Conservation (phyloP, 2,888 invertebrate species). For the Calephelis perditalis region DNA sequence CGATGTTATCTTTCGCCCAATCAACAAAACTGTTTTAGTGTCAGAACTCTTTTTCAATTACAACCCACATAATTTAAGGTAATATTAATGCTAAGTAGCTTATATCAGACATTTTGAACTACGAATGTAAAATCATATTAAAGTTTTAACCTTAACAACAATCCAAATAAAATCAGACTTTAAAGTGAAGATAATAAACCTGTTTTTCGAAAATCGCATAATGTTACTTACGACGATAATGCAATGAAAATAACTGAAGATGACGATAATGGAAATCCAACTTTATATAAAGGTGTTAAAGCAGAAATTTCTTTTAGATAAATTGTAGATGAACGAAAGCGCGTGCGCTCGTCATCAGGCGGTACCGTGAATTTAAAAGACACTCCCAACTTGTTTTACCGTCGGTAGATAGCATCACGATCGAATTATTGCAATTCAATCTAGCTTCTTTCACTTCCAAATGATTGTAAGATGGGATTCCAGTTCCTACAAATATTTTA, state of each 20-base stretch:
- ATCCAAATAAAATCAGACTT: background rate
- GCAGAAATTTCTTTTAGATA: constrained; percentile 14
- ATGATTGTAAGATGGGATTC: background rate
- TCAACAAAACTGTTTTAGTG: constrained; percentile 7
- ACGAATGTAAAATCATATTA: background rate
- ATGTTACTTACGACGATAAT: background rate
- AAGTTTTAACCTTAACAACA: background rate
- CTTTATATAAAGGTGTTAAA: constrained; percentile 14
- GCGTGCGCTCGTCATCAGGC: constrained; percentile 25
- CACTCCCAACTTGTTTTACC: constrained; percentile 27
- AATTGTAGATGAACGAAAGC: constrained; percentile 14
- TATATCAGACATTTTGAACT: background rate
- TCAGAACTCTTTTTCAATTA: constrained; percentile 7
- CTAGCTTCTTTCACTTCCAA: constrained; percentile 8
- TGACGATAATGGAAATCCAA: background rate
- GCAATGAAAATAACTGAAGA: background rate
- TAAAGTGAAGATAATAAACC: background rate
- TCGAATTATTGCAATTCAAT: constrained; percentile 30
- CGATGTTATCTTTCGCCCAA: background rate
- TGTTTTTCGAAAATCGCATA: background rate
- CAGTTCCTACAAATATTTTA: too few species aligned
- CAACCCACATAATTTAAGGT: background rate
- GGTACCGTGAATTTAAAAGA: constrained; percentile 30
- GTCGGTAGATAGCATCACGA: constrained; percentile 28
- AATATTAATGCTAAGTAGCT: constrained; percentile 10